phyloP scores from a whole-genome alignment of 1,140 invertebrate species.

The Spodoptera frugiperda region DNA sequence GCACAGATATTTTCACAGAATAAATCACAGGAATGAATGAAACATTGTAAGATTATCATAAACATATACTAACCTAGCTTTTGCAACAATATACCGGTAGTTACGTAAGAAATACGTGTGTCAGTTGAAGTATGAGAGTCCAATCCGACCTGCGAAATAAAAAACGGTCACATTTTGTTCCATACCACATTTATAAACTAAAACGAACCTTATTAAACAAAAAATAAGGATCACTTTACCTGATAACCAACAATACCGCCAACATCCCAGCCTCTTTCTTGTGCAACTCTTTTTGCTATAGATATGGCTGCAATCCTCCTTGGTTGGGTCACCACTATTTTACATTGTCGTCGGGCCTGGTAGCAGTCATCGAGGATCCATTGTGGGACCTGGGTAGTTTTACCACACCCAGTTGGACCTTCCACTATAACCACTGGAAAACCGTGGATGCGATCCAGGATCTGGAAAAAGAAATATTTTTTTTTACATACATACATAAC shows the following conservation, averaged over 20 bases:
- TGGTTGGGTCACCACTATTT: conserved; percentile 96
- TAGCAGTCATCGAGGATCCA: conserved; percentile 93
- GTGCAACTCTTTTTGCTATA: conserved; percentile 91
- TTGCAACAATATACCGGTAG: conserved; percentile 92
- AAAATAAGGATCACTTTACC: conserved; percentile 74
- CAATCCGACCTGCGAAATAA: conserved; percentile 82
- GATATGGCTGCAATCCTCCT: conserved; percentile 94
- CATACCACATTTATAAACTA: background rate
- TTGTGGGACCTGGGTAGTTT: conserved; percentile 95
- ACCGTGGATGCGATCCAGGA: conserved; percentile 68
- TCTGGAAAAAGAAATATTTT: conserved; percentile 56
- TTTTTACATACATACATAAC: no score
- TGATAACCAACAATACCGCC: conserved; percentile 95
- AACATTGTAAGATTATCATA: background rate
- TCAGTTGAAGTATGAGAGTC: conserved; percentile 87
- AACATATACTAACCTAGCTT: conserved; percentile 88
- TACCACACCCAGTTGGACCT: conserved; percentile 93
- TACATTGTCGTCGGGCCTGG: conserved; percentile 88
- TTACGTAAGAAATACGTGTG: conserved; percentile 95
- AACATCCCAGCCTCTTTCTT: conserved; percentile 92
- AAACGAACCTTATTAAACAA: no score
- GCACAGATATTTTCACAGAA: background rate
- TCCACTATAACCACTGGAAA: conserved; percentile 89
- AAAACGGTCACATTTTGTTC: background rate
- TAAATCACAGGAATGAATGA: background rate